Conservation (phyloP, 1,140 invertebrate genomes). For the Scaptomyza montana region DNA sequence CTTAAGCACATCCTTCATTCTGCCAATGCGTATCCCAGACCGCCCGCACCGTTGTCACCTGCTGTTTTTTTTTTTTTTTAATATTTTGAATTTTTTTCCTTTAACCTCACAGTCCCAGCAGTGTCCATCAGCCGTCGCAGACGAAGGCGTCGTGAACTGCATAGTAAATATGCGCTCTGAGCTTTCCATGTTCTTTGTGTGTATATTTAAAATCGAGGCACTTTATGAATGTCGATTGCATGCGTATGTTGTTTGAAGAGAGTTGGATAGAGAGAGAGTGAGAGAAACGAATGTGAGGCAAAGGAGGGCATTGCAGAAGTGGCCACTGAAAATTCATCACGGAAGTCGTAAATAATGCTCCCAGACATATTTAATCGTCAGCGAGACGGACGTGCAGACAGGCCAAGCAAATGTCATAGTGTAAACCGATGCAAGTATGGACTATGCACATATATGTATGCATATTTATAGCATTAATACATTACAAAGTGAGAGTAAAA, state of each 20-base stretch:
- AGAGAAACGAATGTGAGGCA: not conserved
- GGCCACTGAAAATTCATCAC: constrained; percentile 71
- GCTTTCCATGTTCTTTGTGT: constrained; percentile 30
- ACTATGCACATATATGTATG: constrained; percentile 20
- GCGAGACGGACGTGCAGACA: constrained; percentile 23
- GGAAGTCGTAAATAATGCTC: constrained; percentile 76
- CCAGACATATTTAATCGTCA: constrained; percentile 41
- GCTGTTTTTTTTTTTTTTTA: not conserved
- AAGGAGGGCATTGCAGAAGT: constrained; percentile 32
- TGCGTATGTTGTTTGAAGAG: not conserved
- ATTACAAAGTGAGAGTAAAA: constrained; percentile 18
- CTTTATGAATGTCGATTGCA: constrained; percentile 69
- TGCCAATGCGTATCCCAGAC: constrained; percentile 14
- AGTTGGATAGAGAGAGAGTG: not conserved
- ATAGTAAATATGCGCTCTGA: constrained; percentile 60
- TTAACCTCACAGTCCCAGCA: constrained; percentile 18
- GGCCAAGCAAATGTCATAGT: constrained; percentile 59
- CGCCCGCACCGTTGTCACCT: constrained; percentile 25
- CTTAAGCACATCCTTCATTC: constrained; percentile 7
- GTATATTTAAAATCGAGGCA: constrained; percentile 69
- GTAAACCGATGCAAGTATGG: constrained; percentile 50
- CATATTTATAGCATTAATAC: constrained; percentile 42
- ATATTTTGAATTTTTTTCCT: not conserved
- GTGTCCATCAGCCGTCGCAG: constrained; percentile 54
- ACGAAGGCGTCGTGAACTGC: constrained; percentile 62